Conservation (phyloP, 2,888 invertebrate species). For the Lasius platythorax region DNA sequence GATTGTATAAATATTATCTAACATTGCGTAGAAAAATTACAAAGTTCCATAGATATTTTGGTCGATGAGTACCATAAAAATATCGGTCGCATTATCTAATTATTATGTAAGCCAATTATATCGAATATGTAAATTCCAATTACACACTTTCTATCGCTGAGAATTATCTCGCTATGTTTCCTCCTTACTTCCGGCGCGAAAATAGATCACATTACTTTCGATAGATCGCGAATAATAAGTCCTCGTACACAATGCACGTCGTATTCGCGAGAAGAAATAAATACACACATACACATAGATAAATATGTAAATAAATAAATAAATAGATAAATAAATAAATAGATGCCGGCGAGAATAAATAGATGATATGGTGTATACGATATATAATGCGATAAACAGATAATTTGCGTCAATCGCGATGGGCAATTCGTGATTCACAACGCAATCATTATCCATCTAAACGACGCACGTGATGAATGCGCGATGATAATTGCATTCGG, state of each 20-base stretch:
- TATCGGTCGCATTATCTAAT: constrained; percentile 1
- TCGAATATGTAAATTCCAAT: constrained; percentile 21
- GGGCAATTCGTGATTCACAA: constrained; percentile 20
- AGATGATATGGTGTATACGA: constrained; percentile 12
- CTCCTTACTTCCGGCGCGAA: not conserved
- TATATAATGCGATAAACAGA: constrained; percentile 43
- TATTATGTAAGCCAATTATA: constrained; percentile 15
- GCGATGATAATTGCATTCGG: constrained; percentile 34
- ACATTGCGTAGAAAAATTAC: not conserved
- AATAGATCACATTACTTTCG: constrained; percentile 2
- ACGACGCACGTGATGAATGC: constrained; percentile 29
- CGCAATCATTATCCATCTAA: constrained; percentile 42
- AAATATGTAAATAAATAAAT: constrained; percentile 37
- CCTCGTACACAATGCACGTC: not conserved
- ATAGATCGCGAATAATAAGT: not conserved
- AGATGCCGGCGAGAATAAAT: constrained; percentile 27
- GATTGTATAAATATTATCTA: not conserved
- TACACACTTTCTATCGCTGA: constrained; percentile 21
- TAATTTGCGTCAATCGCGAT: constrained; percentile 38
- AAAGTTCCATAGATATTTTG: not conserved
- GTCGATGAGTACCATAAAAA: not conserved
- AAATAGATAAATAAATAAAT: constrained; percentile 11
- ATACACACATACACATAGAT: constrained; percentile 48
- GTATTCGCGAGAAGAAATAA: not conserved
- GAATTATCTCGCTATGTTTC: not conserved